Evolutionary conservation across 2,888 invertebrate genomes (phyloP), one percentile per base, ranked within the genome.

Genomic region (Melolontha melolontha): DNA sequence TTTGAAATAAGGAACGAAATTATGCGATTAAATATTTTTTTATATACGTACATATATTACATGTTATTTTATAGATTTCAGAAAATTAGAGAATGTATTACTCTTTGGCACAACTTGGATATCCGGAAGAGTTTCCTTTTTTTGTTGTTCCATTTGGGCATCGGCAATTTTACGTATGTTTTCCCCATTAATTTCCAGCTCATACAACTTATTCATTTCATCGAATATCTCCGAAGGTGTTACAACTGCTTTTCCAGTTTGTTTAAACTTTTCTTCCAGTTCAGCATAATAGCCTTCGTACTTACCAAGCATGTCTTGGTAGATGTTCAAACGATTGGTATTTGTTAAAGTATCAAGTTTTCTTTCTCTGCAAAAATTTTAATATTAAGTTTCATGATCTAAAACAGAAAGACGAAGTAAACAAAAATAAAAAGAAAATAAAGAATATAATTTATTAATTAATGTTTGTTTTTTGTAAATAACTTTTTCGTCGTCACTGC

Each of bases 71-170:
- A 59, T 27, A 14, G 44, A 44, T 10, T 12, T 16, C 11, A 59
- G 27, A 34, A 59, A 47, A 10, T 44, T 47, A 10, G 59, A 44
- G 34, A 59, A 34, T 0, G 59, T 59, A 29, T 47, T 44, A 47
- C 29, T 59, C 41, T 44, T 59, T 7, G 59, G 59, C 14, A 41
- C 14, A 11, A 59, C 44, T 14, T 47, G 14, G 8, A 14, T 47
- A 11, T 59, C 34, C 0, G 12, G 27, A 6, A 59, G 59, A n/a
- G 12, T 5, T 10, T 47, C 59, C 5, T 22, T 10, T 27, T 29
- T 59, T 34, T 59, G 59, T 12, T 22, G 14, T 27, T 10, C 16
- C 47, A 59, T 29, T n/a, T 59, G 59, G 1, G 34, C 47, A 12
- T 59, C 47, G 29, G 59, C n/a, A 12, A 59, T 27, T 5, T 27